Conservation (phyloP, 2,113 vertebrate genomes). For the Scopus umbretta region DNA sequence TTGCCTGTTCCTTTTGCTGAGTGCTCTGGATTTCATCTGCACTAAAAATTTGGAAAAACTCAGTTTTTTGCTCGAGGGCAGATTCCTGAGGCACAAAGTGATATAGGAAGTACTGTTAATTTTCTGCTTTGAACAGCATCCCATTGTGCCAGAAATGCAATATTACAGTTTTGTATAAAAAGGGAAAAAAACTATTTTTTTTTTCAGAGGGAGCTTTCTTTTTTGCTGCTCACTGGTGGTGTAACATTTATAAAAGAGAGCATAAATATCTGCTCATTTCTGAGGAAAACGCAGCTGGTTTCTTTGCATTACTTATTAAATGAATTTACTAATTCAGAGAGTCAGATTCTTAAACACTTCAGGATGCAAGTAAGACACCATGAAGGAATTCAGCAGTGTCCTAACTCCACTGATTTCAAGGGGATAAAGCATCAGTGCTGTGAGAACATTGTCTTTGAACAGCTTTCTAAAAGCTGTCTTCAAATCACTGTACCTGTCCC, state of each 20-base stretch:
- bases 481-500: neutral
- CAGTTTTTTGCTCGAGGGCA: neutral
- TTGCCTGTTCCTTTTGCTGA: neutral
- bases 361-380: neutral
- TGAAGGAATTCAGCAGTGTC: neutral
- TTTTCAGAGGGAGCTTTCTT: neutral
- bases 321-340: neutral
- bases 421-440: neutral
- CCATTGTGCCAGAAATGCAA: neutral
- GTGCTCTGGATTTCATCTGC: slow-evolving; percentile 4
- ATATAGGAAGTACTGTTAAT: neutral
- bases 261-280: neutral
- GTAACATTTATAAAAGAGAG: neutral
- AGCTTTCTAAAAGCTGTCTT: neutral
- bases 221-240: neutral
- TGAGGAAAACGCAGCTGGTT: neutral
- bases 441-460: neutral
- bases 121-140: neutral
- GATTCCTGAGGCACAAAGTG: neutral
- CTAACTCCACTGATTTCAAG: neutral
- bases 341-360: neutral
- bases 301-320: neutral
- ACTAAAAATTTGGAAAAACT: neutral
- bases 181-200: neutral
- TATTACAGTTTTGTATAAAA: neutral